Base-by-base conservation (phyloP, 1,140 invertebrate genomes). In the Drosophila hydei region DNA sequence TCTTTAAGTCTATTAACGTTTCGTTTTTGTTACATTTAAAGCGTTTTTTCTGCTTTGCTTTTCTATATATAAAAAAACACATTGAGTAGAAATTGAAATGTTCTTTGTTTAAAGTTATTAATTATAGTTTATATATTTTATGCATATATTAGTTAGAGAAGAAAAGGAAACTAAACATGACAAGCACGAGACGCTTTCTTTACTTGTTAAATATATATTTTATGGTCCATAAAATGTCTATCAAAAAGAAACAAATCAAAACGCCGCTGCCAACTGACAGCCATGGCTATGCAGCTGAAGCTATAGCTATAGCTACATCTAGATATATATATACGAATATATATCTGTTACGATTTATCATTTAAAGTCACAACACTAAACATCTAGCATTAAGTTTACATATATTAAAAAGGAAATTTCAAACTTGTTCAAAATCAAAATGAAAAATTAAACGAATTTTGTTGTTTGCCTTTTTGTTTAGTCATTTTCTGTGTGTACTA, bases 21-120 rank as follows among this genome's bases (percentile, higher is more conserved):
- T 89, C 84, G 83, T 83, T 88, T 88, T 88, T 83, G 83, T 90
- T 87, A 87, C 78, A 87, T 90, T 87, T 90, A 90, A 90, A 90
- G 81, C 81, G 81, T 83, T 83, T 71, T 83, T 79, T 67, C 75
- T 90, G 72, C 85, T 87, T 71, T 75, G 74, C 63, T 71, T 74
- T 59, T 81, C 74, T 79, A 81, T 33, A 42, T 42, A 5, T 40
- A 40, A 5, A 42, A 78, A 83, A 84, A 67, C 30, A 84, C 72
- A 79, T 72, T 79, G 69, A 79, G 72, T 84, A 88, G 52, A 89
- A 87, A 80, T 78, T 71, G 73, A 87, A 87, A 64, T 77, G 59
- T 60, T 59, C 60, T 43, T 50, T 52, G 25, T 45, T 48, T 45
- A 71, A 43, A 58, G 43, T 58, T 63, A 42, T 60, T 64, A 70